Conservation (phyloP, 2,888 invertebrate species). For the Lamellibrachia columna region DNA sequence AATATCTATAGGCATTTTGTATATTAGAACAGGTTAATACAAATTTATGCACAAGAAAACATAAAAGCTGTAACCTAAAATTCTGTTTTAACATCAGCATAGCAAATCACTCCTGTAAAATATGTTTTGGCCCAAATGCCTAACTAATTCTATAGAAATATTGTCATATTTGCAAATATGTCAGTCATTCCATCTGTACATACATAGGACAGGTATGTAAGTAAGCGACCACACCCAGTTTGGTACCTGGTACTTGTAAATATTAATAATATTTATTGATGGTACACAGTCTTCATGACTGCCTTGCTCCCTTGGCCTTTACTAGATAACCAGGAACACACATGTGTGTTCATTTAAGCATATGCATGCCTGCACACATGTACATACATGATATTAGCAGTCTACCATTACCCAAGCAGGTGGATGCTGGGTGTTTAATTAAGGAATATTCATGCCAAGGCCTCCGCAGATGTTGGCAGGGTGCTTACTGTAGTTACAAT, state of each 20-base stretch:
- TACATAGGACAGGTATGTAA: no score
- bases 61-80: no score
- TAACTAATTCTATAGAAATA: no score
- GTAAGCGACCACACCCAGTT: no score
- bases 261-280: neutral
- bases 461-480: neutral
- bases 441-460: conserved; percentile 11
- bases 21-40: no score
- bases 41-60: no score
- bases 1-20: no score
- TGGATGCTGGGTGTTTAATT: neutral
- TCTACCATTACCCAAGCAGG: neutral
- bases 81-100: no score
- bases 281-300: neutral
- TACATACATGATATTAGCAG: neutral
- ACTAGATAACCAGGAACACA: neutral
- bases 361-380: neutral
- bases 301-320: neutral
- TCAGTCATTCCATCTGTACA: no score
- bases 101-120: no score
- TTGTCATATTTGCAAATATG: no score
- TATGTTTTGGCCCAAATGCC: no score
- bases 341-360: neutral
- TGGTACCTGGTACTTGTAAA: neutral
- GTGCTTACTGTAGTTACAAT: neutral